Evolutionary conservation across 1,140 invertebrate species (phyloP).

Genomic region (Euwallacea similis): DNA sequence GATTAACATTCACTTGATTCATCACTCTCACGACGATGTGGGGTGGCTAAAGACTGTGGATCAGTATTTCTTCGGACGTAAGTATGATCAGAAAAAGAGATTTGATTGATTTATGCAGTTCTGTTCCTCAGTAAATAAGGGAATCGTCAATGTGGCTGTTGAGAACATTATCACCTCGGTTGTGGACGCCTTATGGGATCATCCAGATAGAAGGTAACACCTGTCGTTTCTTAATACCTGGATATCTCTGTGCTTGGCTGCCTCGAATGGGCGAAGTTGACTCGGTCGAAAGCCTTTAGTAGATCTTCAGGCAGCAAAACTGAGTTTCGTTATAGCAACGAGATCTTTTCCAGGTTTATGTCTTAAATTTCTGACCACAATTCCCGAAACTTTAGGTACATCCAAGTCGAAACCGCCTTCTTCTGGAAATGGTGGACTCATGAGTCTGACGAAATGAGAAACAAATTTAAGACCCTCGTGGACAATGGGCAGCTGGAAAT

Average conservation of each 20-base stretch:
- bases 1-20: slow-evolving; percentile 51
- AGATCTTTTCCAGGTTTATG: background rate
- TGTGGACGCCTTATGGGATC: slow-evolving; percentile 66
- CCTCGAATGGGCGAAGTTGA: too few relatives aligned
- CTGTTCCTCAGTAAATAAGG: slow-evolving; percentile 10
- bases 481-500: slow-evolving; percentile 73
- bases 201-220: slow-evolving; percentile 65
- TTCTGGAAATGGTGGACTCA: slow-evolving; percentile 71
- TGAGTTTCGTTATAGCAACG: background rate
- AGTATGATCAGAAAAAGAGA: slow-evolving; percentile 13
- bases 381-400: slow-evolving; percentile 40
- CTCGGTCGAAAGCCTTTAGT: too few relatives aligned
- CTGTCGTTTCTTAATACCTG: too few relatives aligned
- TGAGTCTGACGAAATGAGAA: slow-evolving; percentile 58
- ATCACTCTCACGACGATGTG: slow-evolving; percentile 76
- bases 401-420: slow-evolving; percentile 53
- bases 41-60: slow-evolving; percentile 85
- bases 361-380: slow-evolving; percentile 3
- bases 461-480: slow-evolving; percentile 54
- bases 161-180: slow-evolving; percentile 73
- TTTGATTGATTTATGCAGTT: background rate
- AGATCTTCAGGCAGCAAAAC: background rate
- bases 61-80: slow-evolving; percentile 72
- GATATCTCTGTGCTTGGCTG: too few relatives aligned
- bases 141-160: slow-evolving; percentile 54